phyloP scores from a whole-genome alignment of 2,113 vertebrate genomes.

The Neogale vison region DNA sequence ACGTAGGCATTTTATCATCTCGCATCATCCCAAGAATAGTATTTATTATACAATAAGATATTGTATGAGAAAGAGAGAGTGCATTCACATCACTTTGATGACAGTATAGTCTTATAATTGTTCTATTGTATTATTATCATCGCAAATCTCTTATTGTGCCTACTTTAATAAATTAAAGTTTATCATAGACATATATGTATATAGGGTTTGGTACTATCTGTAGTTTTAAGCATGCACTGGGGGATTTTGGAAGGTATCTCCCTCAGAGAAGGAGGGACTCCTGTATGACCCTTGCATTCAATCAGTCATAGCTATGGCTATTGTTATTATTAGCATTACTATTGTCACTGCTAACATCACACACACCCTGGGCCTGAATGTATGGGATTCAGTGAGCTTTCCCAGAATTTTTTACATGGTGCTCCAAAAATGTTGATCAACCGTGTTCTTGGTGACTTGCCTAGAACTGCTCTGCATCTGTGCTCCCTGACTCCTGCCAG shows the following conservation, averaged over 20 bases:
- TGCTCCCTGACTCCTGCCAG: background rate
- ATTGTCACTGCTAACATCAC: background rate
- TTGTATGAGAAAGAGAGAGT: background rate
- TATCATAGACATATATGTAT: background rate
- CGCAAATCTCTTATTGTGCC: background rate
- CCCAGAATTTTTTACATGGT: background rate
- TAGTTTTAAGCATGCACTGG: background rate
- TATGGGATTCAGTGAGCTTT: background rate
- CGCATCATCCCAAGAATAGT: background rate
- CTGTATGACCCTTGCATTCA: background rate
- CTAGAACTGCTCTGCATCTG: background rate
- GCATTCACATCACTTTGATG: background rate
- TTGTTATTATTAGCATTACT: background rate
- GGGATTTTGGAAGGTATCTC: background rate
- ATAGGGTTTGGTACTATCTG: background rate
- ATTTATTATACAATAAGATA: background rate
- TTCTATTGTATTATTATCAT: background rate
- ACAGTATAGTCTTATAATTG: background rate
- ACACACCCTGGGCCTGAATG: fast-evolving
- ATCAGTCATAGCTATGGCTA: background rate
- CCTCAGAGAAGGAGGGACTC: background rate
- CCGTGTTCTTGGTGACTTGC: background rate
- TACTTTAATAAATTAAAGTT: background rate
- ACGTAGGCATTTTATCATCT: background rate
- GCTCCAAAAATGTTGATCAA: background rate